A percentile compares a stretch with the other conserved stretches of the same genome.
Evolutionary conservation across 2,113 vertebrate genomes (phyloP).

Genomic region (Capreolus pygargus): DNA sequence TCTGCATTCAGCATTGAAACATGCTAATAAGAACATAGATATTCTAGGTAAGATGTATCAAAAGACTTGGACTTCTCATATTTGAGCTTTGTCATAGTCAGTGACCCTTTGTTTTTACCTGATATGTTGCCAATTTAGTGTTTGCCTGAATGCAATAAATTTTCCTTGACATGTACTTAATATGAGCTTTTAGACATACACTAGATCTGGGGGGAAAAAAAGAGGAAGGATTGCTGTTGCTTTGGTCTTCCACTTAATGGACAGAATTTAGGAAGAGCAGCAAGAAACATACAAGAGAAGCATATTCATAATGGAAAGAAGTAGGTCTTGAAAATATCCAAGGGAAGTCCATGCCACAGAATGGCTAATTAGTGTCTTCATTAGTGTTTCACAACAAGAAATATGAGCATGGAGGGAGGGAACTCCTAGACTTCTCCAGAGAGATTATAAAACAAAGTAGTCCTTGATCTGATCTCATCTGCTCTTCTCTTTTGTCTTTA

Average conservation of each 20-base stretch:
- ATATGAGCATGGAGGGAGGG: slow-evolving; percentile 39
- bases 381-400: slow-evolving; percentile 58
- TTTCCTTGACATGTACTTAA: not conserved
- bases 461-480: slow-evolving; percentile 62
- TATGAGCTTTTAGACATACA: not conserved
- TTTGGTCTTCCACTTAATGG: not conserved
- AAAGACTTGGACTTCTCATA: not conserved
- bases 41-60: not conserved
- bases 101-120: not conserved
- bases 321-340: slow-evolving; percentile 22
- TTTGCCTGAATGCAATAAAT: not conserved
- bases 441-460: slow-evolving; percentile 57
- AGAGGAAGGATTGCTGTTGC: not conserved
- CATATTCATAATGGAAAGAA: slow-evolving; percentile 20
- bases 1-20: not conserved
- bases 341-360: slow-evolving; percentile 22
- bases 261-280: slow-evolving; percentile 7
- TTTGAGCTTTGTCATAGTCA: not conserved
- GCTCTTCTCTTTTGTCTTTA: slow-evolving; percentile 66
- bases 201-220: not conserved
- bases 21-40: not conserved
- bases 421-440: slow-evolving; percentile 36
- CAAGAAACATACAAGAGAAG: not conserved
- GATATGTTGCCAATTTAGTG: not conserved
- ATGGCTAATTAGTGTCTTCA: slow-evolving; percentile 56